A percentile compares a stretch with the other conserved stretches of the same genome.
These are phyloP conservation scores for Meles meles DNA, from an alignment of 2,113 vertebrate species.

Conservation along the genomic window DNA sequence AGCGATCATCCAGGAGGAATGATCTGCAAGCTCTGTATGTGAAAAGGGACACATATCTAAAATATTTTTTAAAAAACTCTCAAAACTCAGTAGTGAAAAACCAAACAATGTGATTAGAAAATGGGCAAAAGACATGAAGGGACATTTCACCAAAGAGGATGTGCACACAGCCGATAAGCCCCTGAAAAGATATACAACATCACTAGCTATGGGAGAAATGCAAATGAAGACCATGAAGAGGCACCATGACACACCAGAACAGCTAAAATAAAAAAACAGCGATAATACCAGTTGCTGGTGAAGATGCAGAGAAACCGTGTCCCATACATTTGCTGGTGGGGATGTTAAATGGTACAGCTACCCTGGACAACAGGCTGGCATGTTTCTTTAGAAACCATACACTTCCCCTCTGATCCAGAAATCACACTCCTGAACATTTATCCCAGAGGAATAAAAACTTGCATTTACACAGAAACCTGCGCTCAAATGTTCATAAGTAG, in stretches of 20 bases:
- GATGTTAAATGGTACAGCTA: background rate
- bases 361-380: background rate
- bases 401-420: background rate
- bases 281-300: background rate
- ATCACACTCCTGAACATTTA: background rate
- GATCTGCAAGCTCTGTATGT: background rate
- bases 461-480: background rate
- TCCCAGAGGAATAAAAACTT: background rate
- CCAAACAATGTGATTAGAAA: background rate
- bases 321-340: background rate
- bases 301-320: background rate
- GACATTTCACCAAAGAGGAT: background rate
- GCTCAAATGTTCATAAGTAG: background rate
- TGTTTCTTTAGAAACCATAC: background rate
- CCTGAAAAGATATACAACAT: background rate
- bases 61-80: background rate
- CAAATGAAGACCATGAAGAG: background rate
- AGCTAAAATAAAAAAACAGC: background rate
- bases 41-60: background rate
- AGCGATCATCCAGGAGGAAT: background rate
- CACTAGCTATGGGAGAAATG: background rate
- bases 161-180: background rate
- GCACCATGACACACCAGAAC: background rate
- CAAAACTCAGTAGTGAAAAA: background rate
- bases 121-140: background rate